These are phyloP conservation scores for zebrafish (Danio rerio) DNA, from an alignment of 2,113 vertebrate genomes.

Conservation along the genomic window DNA sequence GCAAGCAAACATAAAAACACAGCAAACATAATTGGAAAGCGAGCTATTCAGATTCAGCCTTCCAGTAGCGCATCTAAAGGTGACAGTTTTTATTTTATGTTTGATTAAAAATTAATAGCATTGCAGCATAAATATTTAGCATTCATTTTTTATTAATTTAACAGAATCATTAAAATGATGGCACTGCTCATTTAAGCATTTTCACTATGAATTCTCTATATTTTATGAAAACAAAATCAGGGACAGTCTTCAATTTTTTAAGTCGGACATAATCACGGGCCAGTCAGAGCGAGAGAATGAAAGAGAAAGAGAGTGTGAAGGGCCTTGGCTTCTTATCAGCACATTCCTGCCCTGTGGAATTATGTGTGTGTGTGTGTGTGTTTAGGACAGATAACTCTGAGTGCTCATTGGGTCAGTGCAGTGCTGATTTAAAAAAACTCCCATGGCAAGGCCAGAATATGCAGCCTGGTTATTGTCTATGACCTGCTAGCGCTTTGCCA, in stretches of 20 bases:
- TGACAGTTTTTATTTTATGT: not conserved
- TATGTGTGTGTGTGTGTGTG: conserved; percentile 56
- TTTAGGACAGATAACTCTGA: conserved; percentile 64
- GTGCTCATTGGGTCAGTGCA: conserved; percentile 68
- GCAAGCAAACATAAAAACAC: too few species aligned
- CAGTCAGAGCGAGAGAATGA: conserved; percentile 60
- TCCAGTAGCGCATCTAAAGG: not conserved
- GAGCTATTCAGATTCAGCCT: not conserved
- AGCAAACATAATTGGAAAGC: not conserved
- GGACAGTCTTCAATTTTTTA: not conserved
- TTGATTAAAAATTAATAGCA: not conserved
- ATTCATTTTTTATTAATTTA: not conserved
- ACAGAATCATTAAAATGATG: not conserved
- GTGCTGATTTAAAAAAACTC: conserved; percentile 57
- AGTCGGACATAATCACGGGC: not conserved
- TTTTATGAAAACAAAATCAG: not conserved
- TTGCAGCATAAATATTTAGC: not conserved
- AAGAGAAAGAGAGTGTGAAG: conserved; percentile 54
- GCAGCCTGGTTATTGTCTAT: conserved; percentile 49
- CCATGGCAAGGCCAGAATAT: conserved; percentile 35
- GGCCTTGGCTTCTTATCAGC: conserved; percentile 71
- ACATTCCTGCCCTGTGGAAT: conserved; percentile 71
- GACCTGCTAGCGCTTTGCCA: conserved; percentile 54
- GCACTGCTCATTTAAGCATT: not conserved
- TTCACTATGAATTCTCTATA: not conserved